These are phyloP conservation scores for Myathropa florea DNA, from an alignment of 2,888 invertebrate genomes.

Conservation along the genomic window DNA sequence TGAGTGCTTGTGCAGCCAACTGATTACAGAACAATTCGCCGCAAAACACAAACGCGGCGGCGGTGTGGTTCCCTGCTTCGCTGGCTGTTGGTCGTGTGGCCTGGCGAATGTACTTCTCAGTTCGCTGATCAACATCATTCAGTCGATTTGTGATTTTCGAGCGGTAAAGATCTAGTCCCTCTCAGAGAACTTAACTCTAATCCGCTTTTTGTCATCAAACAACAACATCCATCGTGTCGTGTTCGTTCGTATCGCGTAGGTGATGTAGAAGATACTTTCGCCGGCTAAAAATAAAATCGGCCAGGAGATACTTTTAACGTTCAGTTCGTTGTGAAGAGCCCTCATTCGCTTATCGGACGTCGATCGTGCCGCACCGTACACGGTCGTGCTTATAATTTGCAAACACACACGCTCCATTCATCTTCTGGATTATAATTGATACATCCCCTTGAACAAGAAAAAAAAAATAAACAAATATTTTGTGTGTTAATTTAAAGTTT, in stretches of 20 bases:
- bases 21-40: slow-evolving; percentile 67
- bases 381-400: background rate
- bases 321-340: slow-evolving; percentile 76
- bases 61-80: slow-evolving; percentile 13
- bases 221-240: slow-evolving; percentile 42
- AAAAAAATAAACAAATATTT: slow-evolving; percentile 50
- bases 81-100: slow-evolving; percentile 49
- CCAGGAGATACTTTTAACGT: slow-evolving; percentile 73
- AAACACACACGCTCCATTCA: background rate
- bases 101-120: slow-evolving; percentile 60
- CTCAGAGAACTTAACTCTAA: background rate
- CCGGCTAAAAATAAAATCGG: slow-evolving; percentile 68
- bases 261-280: slow-evolving; percentile 68
- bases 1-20: slow-evolving; percentile 45
- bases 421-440: slow-evolving; percentile 63
- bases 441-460: slow-evolving; percentile 67
- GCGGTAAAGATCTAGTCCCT: slow-evolving; percentile 24
- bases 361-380: slow-evolving; percentile 73
- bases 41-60: slow-evolving; percentile 25
- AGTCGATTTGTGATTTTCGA: slow-evolving; percentile 60
- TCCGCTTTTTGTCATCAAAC: background rate
- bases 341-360: slow-evolving; percentile 78
- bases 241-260: slow-evolving; percentile 69
- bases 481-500: slow-evolving; percentile 35
- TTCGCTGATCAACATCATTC: slow-evolving; percentile 60